Evolutionary conservation across 2,113 vertebrate genomes (phyloP).

Genomic region (Sturnus vulgaris): DNA sequence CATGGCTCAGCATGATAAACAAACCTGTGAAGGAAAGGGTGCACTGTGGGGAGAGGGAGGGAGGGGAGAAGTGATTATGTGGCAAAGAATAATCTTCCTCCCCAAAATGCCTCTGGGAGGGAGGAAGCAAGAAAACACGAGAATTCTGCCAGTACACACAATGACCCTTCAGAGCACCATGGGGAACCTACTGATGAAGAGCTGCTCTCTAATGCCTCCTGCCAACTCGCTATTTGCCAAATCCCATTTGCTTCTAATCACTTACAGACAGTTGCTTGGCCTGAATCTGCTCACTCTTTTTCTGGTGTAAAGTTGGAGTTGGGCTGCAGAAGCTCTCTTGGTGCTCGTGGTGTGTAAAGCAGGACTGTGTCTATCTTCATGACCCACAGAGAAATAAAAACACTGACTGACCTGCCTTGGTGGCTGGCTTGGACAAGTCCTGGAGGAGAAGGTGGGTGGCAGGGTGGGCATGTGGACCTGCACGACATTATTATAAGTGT

Average conservation of each 20-base stretch:
- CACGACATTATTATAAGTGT: not conserved
- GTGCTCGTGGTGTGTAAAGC: not conserved
- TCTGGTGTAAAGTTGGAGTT: not conserved
- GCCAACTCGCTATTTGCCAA: not conserved
- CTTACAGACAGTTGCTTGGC: not conserved
- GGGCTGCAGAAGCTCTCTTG: not conserved
- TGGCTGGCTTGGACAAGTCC: not conserved
- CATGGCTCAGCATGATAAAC: not conserved
- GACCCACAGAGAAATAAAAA: not conserved
- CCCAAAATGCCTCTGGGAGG: not conserved
- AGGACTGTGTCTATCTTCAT: not conserved
- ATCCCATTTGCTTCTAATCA: slow-evolving; percentile 47
- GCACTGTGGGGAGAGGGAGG: not conserved
- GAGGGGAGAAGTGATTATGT: not conserved
- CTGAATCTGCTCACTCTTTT: not conserved
- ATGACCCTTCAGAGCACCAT: not conserved
- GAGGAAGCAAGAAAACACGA: not conserved
- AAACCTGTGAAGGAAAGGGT: not conserved
- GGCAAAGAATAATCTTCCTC: not conserved
- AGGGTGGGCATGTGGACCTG: not conserved
- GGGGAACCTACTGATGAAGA: slow-evolving; percentile 6
- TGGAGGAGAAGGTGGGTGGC: not conserved
- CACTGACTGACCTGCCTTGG: not conserved
- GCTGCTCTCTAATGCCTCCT: not conserved
- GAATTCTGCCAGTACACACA: not conserved